A percentile compares a stretch with the other conserved stretches of the same genome.
phyloP scores from a whole-genome alignment of 2,888 invertebrate species.

The Halocaridina rubra region DNA sequence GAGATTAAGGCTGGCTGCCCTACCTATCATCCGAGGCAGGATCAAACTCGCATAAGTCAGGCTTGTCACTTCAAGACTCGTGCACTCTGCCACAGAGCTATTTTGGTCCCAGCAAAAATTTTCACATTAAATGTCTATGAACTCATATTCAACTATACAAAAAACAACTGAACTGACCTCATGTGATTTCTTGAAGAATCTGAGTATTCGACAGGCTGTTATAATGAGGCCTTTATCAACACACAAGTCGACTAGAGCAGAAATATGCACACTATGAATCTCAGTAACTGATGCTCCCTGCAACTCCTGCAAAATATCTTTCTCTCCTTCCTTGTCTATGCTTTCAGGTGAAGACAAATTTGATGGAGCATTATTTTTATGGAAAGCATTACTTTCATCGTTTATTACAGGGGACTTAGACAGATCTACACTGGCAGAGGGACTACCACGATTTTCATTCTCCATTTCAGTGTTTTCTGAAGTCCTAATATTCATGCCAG shows the following conservation, averaged over 20 bases:
- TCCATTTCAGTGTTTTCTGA: background rate
- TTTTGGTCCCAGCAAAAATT: too few species aligned
- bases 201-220: constrained; percentile 38
- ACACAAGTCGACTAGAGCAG: constrained; percentile 6
- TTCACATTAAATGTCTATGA: too few species aligned
- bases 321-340: background rate
- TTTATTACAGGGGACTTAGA: background rate
- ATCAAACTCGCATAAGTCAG: too few species aligned
- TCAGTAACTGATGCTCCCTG: background rate
- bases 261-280: background rate
- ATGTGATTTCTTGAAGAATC: background rate
- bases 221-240: constrained; percentile 19
- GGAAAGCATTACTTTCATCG: background rate
- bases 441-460: too few species aligned
- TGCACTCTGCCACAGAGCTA: too few species aligned
- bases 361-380: background rate
- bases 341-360: background rate
- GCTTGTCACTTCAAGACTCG: too few species aligned
- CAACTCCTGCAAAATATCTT: background rate
- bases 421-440: too few species aligned
- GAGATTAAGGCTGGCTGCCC: too few species aligned
- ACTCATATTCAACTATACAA: too few species aligned
- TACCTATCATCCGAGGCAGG: too few species aligned
- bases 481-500: background rate
- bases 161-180: too few species aligned